A percentile compares a stretch with the other conserved stretches of the same genome.
These are phyloP conservation scores for Pyrgus malvae DNA, from an alignment of 2,888 invertebrate species.

Conservation along the genomic window DNA sequence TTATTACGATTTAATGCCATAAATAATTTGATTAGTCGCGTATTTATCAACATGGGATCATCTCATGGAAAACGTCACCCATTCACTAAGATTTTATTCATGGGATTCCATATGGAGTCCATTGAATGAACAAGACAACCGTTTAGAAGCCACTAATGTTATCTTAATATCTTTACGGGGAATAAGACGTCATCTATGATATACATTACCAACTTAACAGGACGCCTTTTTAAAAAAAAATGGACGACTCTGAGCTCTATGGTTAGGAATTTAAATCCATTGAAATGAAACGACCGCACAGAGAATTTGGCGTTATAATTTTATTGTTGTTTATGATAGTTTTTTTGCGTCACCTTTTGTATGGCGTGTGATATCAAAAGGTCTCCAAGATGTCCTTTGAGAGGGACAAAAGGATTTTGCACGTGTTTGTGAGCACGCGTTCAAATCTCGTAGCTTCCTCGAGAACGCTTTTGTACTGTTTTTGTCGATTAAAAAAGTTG, in stretches of 20 bases:
- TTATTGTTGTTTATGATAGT: slow-evolving; percentile 57
- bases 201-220: slow-evolving; percentile 35
- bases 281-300: slow-evolving; percentile 4
- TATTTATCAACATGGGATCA: slow-evolving; percentile 78
- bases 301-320: slow-evolving; percentile 38
- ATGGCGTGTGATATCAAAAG: slow-evolving; percentile 54
- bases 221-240: no score
- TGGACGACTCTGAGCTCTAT: slow-evolving; percentile 27
- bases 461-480: slow-evolving; percentile 10
- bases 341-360: slow-evolving; percentile 56
- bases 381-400: slow-evolving; percentile 47
- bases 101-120: slow-evolving; percentile 44
- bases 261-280: slow-evolving; percentile 18
- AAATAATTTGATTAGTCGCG: slow-evolving; percentile 81
- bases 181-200: slow-evolving; percentile 61
- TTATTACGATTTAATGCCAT: slow-evolving; percentile 77
- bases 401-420: slow-evolving; percentile 56
- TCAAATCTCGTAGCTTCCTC: slow-evolving; percentile 32
- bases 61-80: slow-evolving; percentile 75
- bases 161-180: slow-evolving; percentile 69
- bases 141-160: slow-evolving; percentile 81
- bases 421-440: slow-evolving; percentile 67
- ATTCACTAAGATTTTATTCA: slow-evolving; percentile 55
- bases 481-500: slow-evolving; percentile 5
- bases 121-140: slow-evolving; percentile 62